Evolutionary conservation across 2,888 invertebrate genomes (phyloP).

Genomic region (Rhagophthalmus giganteus): DNA sequence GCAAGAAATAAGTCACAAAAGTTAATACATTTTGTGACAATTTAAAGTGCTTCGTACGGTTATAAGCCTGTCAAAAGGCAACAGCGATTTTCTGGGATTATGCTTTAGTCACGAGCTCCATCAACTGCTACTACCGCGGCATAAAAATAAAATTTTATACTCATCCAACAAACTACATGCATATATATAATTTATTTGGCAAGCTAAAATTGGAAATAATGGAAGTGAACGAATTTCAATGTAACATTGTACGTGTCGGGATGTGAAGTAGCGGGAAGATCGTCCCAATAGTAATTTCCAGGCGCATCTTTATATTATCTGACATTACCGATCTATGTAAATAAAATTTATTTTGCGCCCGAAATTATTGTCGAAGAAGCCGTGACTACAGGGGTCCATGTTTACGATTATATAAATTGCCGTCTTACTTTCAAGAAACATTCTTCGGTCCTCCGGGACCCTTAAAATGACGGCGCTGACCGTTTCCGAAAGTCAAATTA

Average conservation of each 20-base stretch:
- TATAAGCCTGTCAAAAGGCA: conserved; percentile 28
- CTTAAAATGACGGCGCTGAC: too few species aligned
- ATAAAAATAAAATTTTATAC: conserved; percentile 31
- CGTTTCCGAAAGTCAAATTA: too few species aligned
- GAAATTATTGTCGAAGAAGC: too few species aligned
- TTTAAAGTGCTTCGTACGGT: conserved; percentile 28
- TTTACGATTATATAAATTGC: too few species aligned
- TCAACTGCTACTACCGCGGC: conserved; percentile 30
- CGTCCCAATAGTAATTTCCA: too few species aligned
- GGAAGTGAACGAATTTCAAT: conserved; percentile 23
- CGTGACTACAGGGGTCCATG: too few species aligned
- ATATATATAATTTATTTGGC: conserved; percentile 32
- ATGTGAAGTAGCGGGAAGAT: conserved; percentile 25
- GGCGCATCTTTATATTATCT: too few species aligned
- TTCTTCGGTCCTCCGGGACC: too few species aligned
- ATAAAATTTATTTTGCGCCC: too few species aligned
- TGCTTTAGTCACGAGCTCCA: conserved; percentile 29
- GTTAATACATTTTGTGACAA: conserved; percentile 31
- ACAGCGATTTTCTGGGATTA: conserved; percentile 28
- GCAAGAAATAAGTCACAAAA: conserved; percentile 30
- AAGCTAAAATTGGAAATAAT: conserved; percentile 26
- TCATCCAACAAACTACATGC: conserved; percentile 29
- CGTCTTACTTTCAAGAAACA: too few species aligned
- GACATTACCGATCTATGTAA: too few species aligned
- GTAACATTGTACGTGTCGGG: conserved; percentile 28